A percentile compares a stretch with the other conserved stretches of the same genome.
These are phyloP conservation scores for Rhagium mordax DNA, from an alignment of 2,888 invertebrate genomes.

Conservation along the genomic window DNA sequence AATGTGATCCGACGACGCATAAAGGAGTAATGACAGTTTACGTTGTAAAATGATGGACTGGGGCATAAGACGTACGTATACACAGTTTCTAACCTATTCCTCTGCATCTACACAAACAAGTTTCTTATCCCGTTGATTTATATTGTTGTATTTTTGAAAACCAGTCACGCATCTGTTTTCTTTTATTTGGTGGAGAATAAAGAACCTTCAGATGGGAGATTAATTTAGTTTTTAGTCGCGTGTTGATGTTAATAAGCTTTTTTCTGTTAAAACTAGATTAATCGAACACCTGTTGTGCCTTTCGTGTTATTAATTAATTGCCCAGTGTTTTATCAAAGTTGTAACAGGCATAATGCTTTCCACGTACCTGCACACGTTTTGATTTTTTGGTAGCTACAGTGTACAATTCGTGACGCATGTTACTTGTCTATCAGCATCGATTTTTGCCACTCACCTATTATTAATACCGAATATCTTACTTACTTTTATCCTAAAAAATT, in stretches of 20 bases:
- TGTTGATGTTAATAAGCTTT: conserved; percentile 25
- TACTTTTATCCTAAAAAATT: background rate
- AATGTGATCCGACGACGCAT: conserved; percentile 34
- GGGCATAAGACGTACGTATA: conserved; percentile 81
- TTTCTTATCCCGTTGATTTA: conserved; percentile 57
- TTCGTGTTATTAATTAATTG: conserved; percentile 9
- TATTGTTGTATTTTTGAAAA: conserved; percentile 57
- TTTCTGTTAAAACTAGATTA: conserved; percentile 22
- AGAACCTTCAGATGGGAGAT: background rate
- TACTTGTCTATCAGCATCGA: conserved; percentile 8
- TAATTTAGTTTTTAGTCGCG: conserved; percentile 19
- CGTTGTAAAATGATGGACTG: conserved; percentile 79
- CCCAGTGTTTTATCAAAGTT: background rate
- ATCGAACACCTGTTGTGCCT: conserved; percentile 31
- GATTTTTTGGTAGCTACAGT: background rate
- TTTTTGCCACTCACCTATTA: conserved; percentile 15
- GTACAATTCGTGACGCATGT: conserved; percentile 7
- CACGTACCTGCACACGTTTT: background rate
- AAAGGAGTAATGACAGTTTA: conserved; percentile 25
- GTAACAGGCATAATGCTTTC: background rate
- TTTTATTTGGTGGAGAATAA: background rate
- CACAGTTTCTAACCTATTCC: conserved; percentile 29
- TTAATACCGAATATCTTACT: background rate
- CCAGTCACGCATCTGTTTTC: conserved; percentile 53
- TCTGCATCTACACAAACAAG: conserved; percentile 48